These are phyloP conservation scores for Eristalis arbustorum DNA, from an alignment of 2,888 invertebrate genomes.

Conservation along the genomic window DNA sequence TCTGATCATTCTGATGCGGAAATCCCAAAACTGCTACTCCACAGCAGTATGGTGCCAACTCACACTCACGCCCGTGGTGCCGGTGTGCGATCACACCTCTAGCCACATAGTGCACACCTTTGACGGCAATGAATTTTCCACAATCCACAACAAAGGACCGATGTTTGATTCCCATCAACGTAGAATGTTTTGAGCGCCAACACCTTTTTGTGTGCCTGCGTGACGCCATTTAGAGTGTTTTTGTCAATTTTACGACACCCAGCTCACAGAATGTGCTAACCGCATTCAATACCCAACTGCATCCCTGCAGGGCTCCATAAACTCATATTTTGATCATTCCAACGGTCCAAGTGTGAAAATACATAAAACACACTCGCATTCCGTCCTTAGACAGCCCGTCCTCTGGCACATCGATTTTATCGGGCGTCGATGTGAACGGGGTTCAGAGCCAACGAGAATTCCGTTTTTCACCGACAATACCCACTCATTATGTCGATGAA, in stretches of 20 bases:
- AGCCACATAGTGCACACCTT: not conserved
- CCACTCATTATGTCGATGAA: conserved; percentile 12
- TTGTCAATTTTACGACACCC: not conserved
- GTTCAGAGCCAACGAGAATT: not conserved
- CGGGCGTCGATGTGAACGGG: not conserved
- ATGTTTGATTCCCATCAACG: not conserved
- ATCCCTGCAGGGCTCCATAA: not conserved
- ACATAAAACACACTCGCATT: not conserved
- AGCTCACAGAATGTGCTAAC: not conserved
- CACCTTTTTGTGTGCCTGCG: not conserved
- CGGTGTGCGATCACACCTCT: not conserved
- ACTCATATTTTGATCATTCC: not conserved
- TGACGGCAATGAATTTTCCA: too few relatives aligned
- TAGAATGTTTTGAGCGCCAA: not conserved
- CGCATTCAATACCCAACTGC: not conserved
- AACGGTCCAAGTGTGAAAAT: not conserved
- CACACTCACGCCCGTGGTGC: too few relatives aligned
- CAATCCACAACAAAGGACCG: not conserved
- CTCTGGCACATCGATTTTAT: not conserved
- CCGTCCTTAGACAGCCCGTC: not conserved
- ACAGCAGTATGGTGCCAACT: too few relatives aligned
- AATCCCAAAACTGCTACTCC: too few relatives aligned
- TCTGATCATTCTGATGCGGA: too few relatives aligned
- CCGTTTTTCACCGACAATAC: conserved; percentile 11
- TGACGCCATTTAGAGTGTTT: not conserved